These are phyloP conservation scores for Lasioglossum vierecki DNA, from an alignment of 2,888 invertebrate species.

Conservation along the genomic window DNA sequence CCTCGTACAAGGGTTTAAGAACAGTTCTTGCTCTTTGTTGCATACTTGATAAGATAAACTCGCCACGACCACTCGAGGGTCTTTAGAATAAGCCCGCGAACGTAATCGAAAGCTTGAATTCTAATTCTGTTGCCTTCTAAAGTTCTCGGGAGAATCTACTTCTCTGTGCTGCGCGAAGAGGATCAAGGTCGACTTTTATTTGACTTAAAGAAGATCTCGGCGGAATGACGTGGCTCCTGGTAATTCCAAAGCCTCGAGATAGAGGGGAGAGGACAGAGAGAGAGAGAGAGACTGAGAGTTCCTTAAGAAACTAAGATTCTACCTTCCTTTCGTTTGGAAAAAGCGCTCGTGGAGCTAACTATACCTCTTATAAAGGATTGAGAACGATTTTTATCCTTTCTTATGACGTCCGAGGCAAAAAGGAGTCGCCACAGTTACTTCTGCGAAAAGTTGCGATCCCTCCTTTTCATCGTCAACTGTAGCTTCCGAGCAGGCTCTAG, in stretches of 20 bases:
- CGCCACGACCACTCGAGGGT: not conserved
- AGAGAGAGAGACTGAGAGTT: not conserved
- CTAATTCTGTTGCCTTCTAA: not conserved
- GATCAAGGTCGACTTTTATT: conserved; percentile 8
- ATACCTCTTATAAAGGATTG: not conserved
- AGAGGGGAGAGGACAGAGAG: not conserved
- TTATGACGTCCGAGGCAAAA: not conserved
- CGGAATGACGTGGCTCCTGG: not conserved
- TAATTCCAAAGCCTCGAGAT: not conserved
- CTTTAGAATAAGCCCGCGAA: not conserved
- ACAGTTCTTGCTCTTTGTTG: not conserved
- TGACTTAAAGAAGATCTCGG: not conserved
- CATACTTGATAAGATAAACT: not conserved
- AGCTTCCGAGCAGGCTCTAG: not conserved
- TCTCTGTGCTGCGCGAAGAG: not conserved
- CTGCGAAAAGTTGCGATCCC: not conserved
- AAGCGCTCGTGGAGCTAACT: not conserved
- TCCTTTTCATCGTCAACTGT: not conserved
- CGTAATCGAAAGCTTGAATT: not conserved
- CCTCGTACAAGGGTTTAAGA: not conserved
- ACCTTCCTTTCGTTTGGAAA: not conserved
- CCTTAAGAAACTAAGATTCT: not conserved
- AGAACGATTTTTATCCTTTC: not conserved
- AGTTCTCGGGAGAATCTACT: not conserved
- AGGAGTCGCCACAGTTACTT: not conserved